Conservation (phyloP, 2,113 vertebrate species). For the Anoura caudifer region DNA sequence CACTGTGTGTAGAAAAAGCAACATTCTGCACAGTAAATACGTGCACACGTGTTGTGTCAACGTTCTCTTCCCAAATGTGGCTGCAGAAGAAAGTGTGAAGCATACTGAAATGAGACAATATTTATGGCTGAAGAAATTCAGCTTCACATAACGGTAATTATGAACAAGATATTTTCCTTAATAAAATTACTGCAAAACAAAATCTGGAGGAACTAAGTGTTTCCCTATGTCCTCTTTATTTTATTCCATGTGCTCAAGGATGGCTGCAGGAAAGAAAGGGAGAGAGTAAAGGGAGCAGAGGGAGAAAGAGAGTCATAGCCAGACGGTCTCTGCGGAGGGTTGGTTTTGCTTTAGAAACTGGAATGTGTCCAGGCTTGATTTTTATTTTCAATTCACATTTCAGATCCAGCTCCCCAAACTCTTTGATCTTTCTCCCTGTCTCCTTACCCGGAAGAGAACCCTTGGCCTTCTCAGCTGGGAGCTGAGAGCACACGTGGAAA, state of each 20-base stretch:
- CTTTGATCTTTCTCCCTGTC: slow-evolving; percentile 95
- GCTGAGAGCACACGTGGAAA: slow-evolving; percentile 96
- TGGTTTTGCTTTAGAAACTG: slow-evolving; percentile 88
- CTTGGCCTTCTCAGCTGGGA: slow-evolving; percentile 94
- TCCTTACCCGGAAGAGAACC: slow-evolving; percentile 99
- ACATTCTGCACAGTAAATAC: background rate
- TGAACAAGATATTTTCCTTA: slow-evolving; percentile 69
- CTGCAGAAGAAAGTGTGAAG: slow-evolving; percentile 47
- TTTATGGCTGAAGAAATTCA: slow-evolving; percentile 66
- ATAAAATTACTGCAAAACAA: slow-evolving; percentile 70
- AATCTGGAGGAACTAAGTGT: slow-evolving; percentile 53
- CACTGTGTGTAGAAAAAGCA: background rate
- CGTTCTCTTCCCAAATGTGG: background rate
- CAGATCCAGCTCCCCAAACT: slow-evolving; percentile 91
- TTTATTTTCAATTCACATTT: slow-evolving; percentile 89
- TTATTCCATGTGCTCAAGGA: slow-evolving; percentile 34
- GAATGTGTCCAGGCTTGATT: slow-evolving; percentile 88
- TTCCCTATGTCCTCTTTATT: slow-evolving; percentile 57
- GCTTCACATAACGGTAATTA: slow-evolving; percentile 65
- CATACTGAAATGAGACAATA: slow-evolving; percentile 44
- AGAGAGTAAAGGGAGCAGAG: slow-evolving; percentile 9
- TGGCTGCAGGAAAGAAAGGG: background rate
- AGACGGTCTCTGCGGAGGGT: slow-evolving; percentile 58
- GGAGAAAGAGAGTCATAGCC: background rate
- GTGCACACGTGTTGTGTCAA: background rate